Conservation (phyloP, 2,797 vertebrate species). For the Tiaroga cobitis region DNA sequence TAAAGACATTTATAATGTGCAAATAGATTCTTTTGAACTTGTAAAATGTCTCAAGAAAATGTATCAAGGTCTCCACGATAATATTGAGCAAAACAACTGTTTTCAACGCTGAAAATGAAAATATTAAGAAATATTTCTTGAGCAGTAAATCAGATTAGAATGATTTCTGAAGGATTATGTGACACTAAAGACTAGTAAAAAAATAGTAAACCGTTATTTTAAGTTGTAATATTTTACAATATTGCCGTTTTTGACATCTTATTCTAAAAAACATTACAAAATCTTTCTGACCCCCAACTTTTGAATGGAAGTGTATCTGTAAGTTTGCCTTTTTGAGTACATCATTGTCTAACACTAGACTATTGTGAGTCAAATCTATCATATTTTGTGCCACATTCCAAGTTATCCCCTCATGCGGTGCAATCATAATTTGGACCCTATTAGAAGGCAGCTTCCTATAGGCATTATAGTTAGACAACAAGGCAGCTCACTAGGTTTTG, state of each 20-base stretch:
- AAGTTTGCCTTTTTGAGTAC: not conserved
- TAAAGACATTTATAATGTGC: not conserved
- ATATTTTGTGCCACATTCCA: not conserved
- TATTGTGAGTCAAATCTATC: not conserved
- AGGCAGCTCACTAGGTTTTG: constrained; percentile 1
- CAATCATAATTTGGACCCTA: not conserved
- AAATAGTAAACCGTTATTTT: not conserved
- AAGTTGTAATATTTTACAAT: not conserved
- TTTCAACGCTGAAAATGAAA: not conserved
- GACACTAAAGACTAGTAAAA: not conserved
- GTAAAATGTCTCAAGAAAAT: not conserved
- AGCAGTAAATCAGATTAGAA: not conserved
- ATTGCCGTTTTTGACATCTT: not conserved
- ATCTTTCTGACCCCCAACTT: not conserved
- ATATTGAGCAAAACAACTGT: not conserved
- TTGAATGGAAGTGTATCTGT: not conserved
- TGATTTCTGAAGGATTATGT: not conserved
- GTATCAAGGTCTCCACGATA: not conserved
- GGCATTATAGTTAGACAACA: not conserved
- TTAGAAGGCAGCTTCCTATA: not conserved
- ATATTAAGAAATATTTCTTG: not conserved
- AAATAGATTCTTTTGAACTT: not conserved
- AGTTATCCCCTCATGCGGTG: not conserved
- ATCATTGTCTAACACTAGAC: not conserved
- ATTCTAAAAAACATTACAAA: not conserved